Evolutionary conservation across 2,888 invertebrate species (phyloP).

Genomic region (Melanostoma mellinum): DNA sequence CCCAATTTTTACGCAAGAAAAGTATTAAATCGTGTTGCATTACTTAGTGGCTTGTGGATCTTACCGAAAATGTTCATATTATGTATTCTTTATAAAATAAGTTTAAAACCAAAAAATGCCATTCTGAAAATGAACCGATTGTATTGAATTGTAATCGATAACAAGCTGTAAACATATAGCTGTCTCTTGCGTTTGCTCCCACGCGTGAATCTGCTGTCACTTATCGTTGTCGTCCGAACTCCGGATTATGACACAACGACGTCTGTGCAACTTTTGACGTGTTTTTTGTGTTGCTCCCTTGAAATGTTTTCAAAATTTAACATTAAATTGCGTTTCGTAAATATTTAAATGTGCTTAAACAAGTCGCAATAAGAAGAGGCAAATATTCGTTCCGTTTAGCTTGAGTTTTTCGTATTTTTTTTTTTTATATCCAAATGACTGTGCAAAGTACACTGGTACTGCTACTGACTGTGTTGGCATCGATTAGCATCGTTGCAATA

Average conservation of each 20-base stretch:
- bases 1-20: too few species aligned
- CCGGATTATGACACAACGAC: constrained; percentile 39
- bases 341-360: constrained; percentile 22
- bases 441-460: constrained; percentile 78
- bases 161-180: constrained; percentile 4
- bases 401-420: constrained; percentile 23
- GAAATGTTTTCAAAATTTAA: constrained; percentile 47
- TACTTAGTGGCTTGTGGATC: too few species aligned
- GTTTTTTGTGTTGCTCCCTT: constrained; percentile 46
- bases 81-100: too few species aligned
- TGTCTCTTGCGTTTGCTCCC: constrained; percentile 39
- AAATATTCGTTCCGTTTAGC: constrained; percentile 6
- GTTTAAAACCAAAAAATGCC: not conserved
- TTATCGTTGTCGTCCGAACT: constrained; percentile 23
- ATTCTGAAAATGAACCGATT: constrained; percentile 17
- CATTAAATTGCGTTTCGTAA: constrained; percentile 24
- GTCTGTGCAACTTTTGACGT: constrained; percentile 52
- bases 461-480: constrained; percentile 83
- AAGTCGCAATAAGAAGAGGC: constrained; percentile 13
- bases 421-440: constrained; percentile 75
- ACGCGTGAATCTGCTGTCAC: constrained; percentile 43
- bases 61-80: too few species aligned
- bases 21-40: too few species aligned
- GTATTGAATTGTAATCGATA: constrained; percentile 52
- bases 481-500: constrained; percentile 84